Evolutionary conservation across 2,888 invertebrate genomes (phyloP).

Genomic region (Eutolmus rufibarbis): DNA sequence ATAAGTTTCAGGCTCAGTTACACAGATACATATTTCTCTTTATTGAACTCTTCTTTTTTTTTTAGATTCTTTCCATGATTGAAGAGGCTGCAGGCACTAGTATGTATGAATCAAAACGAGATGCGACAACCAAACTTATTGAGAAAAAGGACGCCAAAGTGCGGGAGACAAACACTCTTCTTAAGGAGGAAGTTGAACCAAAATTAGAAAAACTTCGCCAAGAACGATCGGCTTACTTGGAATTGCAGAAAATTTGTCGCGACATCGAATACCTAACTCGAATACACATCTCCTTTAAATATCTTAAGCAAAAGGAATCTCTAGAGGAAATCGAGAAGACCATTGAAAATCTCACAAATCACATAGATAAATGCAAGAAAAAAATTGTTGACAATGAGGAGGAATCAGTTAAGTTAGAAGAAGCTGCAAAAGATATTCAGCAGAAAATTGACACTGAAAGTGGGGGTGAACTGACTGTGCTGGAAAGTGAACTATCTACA

Average conservation of each 20-base stretch:
- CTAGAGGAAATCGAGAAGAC: slow-evolving; percentile 66
- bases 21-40: too few relatives aligned
- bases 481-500: slow-evolving; percentile 71
- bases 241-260: slow-evolving; percentile 84
- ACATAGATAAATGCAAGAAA: slow-evolving; percentile 68
- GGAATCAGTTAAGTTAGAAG: slow-evolving; percentile 67
- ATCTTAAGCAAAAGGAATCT: slow-evolving; percentile 62
- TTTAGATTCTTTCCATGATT: slow-evolving; percentile 90
- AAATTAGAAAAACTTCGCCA: slow-evolving; percentile 83
- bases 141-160: slow-evolving; percentile 92
- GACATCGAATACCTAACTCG: slow-evolving; percentile 84
- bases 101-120: slow-evolving; percentile 94
- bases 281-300: slow-evolving; percentile 65
- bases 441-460: slow-evolving; percentile 72
- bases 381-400: slow-evolving; percentile 66
- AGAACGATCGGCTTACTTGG: slow-evolving; percentile 83
- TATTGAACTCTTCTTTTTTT: neutral
- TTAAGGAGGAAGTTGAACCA: slow-evolving; percentile 89
- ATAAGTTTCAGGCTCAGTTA: too few relatives aligned
- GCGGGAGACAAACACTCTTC: slow-evolving; percentile 79
- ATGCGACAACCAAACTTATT: slow-evolving; percentile 83
- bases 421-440: slow-evolving; percentile 69
- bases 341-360: slow-evolving; percentile 64
- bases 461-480: slow-evolving; percentile 69
- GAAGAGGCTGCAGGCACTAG: slow-evolving; percentile 99